Percentiles rank a stretch among this genome's conserved stretches.
Evolutionary conservation across 1,140 invertebrate species (phyloP).

Genomic region (Drosophila pseudoobscura): DNA sequence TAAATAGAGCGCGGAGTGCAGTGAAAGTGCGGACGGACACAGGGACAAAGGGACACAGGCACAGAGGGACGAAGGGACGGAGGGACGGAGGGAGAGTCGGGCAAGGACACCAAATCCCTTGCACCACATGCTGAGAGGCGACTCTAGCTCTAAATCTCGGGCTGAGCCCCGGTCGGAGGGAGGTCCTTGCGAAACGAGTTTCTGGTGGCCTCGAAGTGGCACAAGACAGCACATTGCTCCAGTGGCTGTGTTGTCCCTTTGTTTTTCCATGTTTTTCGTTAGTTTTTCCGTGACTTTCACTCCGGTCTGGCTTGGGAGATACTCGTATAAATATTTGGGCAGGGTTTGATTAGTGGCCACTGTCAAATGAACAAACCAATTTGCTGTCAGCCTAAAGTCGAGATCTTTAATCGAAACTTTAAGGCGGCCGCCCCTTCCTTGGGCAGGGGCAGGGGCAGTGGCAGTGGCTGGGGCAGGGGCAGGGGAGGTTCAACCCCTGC

Average conservation of each 20-base stretch:
- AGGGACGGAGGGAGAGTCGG: conserved; percentile 16
- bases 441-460: no score
- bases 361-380: conserved; percentile 53
- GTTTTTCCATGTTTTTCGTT: conserved; percentile 18
- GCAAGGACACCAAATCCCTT: conserved; percentile 65
- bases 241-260: background rate
- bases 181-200: conserved; percentile 34
- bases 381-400: conserved; percentile 55
- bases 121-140: conserved; percentile 68
- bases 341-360: conserved; percentile 47
- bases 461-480: background rate
- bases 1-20: conserved; percentile 74
- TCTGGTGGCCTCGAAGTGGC: conserved; percentile 33
- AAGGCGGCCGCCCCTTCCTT: conserved; percentile 41
- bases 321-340: conserved; percentile 52
- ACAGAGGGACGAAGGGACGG: conserved; percentile 52
- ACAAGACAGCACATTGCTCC: background rate
- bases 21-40: conserved; percentile 64
- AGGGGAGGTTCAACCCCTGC: background rate
- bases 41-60: conserved; percentile 62
- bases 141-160: conserved; percentile 39
- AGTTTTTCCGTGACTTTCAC: conserved; percentile 62
- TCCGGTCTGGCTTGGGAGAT: conserved; percentile 21
- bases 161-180: conserved; percentile 43
- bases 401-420: conserved; percentile 77